These are phyloP conservation scores for Alectoris magna DNA, from an alignment of 2,797 vertebrate genomes.

Conservation along the genomic window DNA sequence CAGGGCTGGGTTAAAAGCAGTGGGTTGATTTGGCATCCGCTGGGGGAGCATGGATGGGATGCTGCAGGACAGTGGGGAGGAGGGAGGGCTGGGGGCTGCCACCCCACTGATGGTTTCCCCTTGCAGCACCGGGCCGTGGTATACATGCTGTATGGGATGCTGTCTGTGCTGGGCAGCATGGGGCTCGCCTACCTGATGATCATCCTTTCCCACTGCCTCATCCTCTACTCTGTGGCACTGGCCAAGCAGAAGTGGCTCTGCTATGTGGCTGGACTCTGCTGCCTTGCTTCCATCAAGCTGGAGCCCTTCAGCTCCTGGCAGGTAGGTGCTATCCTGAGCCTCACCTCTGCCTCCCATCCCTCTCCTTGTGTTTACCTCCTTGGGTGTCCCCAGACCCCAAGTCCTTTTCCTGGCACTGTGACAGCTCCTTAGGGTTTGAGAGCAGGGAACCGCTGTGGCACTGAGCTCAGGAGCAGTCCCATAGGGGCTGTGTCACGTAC, in stretches of 20 bases:
- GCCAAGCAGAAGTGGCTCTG: conserved; percentile 94
- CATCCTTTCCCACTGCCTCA: conserved; percentile 91
- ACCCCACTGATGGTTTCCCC: background rate
- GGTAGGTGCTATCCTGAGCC: conserved; percentile 74
- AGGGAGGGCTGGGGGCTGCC: background rate
- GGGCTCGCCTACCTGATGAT: conserved; percentile 90
- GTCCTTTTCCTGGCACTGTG: background rate
- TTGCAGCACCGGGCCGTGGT: conserved; percentile 89
- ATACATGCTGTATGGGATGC: conserved; percentile 88
- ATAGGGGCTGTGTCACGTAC: fast-evolving
- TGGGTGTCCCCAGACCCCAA: background rate
- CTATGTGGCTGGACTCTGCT: conserved; percentile 87
- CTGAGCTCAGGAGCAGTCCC: background rate
- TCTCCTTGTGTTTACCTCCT: background rate
- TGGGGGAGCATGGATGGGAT: no score
- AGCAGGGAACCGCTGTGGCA: fast-evolving
- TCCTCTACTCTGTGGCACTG: conserved; percentile 91
- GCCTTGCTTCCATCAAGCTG: conserved; percentile 92
- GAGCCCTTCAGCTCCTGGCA: conserved; percentile 95
- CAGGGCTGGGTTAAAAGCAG: background rate
- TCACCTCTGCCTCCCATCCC: fast-evolving
- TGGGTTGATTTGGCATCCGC: background rate
- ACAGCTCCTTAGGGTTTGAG: background rate
- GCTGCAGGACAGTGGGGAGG: background rate
- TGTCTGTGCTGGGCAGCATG: conserved; percentile 91